phyloP scores from a whole-genome alignment of 2,113 vertebrate species.

The Xiphophorus maculatus region DNA sequence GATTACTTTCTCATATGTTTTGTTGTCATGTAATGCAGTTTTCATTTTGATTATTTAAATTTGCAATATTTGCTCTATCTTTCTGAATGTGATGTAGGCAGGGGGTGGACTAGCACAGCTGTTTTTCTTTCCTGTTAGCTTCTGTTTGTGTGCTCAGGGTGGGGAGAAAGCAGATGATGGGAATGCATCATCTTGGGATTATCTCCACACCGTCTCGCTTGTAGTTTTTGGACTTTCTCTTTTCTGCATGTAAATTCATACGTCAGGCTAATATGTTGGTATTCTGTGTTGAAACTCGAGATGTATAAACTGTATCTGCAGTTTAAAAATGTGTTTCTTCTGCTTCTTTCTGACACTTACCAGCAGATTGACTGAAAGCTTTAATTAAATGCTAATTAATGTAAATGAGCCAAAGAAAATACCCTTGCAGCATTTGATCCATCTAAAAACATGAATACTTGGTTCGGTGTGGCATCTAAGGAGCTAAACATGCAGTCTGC shows the following conservation, averaged over 20 bases:
- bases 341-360: neutral
- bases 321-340: neutral
- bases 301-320: neutral
- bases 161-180: conserved; percentile 22
- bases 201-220: neutral
- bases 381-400: conserved; percentile 38
- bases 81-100: conserved; percentile 7
- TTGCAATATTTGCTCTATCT: conserved; percentile 9
- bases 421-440: conserved; percentile 9
- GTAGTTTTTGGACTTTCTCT: conserved; percentile 11
- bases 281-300: neutral
- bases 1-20: conserved; percentile 30
- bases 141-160: conserved; percentile 24
- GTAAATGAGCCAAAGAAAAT: conserved; percentile 42
- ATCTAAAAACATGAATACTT: conserved; percentile 1
- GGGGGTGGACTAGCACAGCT: conserved; percentile 28
- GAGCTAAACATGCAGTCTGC: neutral
- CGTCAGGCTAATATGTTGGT: neutral
- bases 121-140: conserved; percentile 33
- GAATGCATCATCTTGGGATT: conserved; percentile 19
- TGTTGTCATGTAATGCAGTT: conserved; percentile 33
- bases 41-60: conserved; percentile 28
- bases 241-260: neutral
- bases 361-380: conserved; percentile 31
- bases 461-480: neutral